These are phyloP conservation scores for Conus ventricosus DNA, from an alignment of 1,140 invertebrate species.

Conservation along the genomic window DNA sequence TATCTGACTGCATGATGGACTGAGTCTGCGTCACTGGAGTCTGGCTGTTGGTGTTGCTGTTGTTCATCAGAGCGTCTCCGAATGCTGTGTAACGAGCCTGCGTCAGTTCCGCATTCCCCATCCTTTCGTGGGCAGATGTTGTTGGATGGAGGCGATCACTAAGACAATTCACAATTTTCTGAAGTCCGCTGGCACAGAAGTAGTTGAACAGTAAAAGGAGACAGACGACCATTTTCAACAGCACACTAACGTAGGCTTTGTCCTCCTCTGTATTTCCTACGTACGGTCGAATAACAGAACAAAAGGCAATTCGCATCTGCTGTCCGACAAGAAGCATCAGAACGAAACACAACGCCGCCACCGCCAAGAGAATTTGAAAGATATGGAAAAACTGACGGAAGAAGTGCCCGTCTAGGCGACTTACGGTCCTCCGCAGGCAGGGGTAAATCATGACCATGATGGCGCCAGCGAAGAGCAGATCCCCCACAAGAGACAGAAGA, in stretches of 20 bases:
- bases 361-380: not conserved
- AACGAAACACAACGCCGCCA: not conserved
- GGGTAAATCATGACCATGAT: not conserved
- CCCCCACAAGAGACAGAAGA: not conserved
- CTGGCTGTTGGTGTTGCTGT: constrained; percentile 25
- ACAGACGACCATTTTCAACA: not conserved
- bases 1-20: not conserved
- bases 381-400: not conserved
- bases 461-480: not conserved
- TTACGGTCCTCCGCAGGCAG: not conserved
- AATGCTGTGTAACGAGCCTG: not conserved
- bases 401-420: not conserved
- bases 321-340: constrained; percentile 11
- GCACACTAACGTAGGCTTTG: not conserved
- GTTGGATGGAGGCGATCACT: too few relatives aligned
- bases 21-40: not conserved
- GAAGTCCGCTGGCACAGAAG: not conserved
- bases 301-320: constrained; percentile 10
- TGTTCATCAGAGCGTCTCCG: not conserved
- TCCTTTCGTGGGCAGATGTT: too few relatives aligned
- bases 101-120: too few relatives aligned
- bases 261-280: not conserved
- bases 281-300: constrained; percentile 6
- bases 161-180: not conserved
- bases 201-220: not conserved